Conservation (phyloP, 1,140 invertebrate genomes). For the Araneus ventricosus region DNA sequence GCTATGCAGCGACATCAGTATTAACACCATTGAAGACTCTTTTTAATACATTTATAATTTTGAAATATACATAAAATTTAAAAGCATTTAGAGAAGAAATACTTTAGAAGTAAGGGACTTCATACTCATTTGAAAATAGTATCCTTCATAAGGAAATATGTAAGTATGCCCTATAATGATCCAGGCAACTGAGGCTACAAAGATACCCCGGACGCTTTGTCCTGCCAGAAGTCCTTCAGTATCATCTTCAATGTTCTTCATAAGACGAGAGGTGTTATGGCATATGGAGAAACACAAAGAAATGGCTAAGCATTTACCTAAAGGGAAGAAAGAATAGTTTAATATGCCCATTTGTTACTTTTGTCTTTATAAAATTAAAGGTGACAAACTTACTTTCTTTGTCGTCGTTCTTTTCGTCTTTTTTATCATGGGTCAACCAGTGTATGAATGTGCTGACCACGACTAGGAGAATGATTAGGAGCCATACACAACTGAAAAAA, state of each 20-base stretch:
- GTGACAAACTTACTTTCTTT: slow-evolving; percentile 42
- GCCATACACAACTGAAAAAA: slow-evolving; percentile 35
- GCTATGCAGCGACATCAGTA: too few relatives aligned
- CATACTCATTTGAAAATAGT: slow-evolving; percentile 52
- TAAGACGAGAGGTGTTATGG: slow-evolving; percentile 41
- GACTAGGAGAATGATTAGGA: slow-evolving; percentile 17
- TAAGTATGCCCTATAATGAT: slow-evolving; percentile 61
- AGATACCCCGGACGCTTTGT: slow-evolving; percentile 40
- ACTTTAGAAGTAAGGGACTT: too few relatives aligned
- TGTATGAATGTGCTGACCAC: slow-evolving; percentile 55
- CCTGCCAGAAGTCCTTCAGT: slow-evolving; percentile 27
- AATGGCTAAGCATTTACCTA: slow-evolving; percentile 56
- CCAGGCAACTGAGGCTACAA: slow-evolving; percentile 41
- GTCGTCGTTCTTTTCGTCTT: background rate
- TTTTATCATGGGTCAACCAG: slow-evolving; percentile 41
- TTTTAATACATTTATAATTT: too few relatives aligned
- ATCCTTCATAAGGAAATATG: slow-evolving; percentile 31
- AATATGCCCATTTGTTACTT: background rate
- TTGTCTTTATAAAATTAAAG: background rate
- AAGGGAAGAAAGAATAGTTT: background rate
- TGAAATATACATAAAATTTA: too few relatives aligned
- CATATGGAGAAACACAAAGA: slow-evolving; percentile 47
- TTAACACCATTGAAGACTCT: too few relatives aligned
- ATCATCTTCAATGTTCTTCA: slow-evolving; percentile 65
- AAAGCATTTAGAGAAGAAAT: background rate